phyloP scores from a whole-genome alignment of 2,113 vertebrate genomes.

The Balaenoptera acutorostrata region DNA sequence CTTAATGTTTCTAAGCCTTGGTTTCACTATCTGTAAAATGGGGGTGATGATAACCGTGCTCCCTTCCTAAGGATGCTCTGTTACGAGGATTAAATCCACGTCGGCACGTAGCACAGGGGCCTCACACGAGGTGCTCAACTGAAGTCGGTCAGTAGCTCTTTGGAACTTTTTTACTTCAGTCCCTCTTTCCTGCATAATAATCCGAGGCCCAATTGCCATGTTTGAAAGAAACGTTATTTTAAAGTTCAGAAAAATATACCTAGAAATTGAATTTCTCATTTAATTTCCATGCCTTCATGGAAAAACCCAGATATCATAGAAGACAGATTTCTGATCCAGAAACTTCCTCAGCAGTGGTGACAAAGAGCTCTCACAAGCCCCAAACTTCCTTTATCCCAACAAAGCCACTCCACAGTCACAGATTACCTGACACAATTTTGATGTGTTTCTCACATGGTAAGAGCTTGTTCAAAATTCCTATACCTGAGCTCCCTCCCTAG shows the following conservation, averaged over 20 bases:
- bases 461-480: not conserved
- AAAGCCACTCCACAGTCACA: not conserved
- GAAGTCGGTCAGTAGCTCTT: not conserved
- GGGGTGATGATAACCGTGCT: not conserved
- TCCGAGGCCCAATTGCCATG: not conserved
- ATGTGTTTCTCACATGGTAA: not conserved
- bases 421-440: not conserved
- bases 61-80: not conserved
- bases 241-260: not conserved
- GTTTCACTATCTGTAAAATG: not conserved
- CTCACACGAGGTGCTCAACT: not conserved
- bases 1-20: not conserved
- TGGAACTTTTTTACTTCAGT: not conserved
- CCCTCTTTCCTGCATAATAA: not conserved
- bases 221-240: not conserved
- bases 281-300: not conserved
- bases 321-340: not conserved
- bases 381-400: not conserved
- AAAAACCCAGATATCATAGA: not conserved
- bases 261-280: not conserved
- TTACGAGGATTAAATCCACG: not conserved
- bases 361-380: not conserved
- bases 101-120: accelerated
- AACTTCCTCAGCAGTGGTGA: not conserved
- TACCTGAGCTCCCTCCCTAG: not conserved